A percentile compares a stretch with the other conserved stretches of the same genome.
Conservation (phyloP, 1,140 invertebrate species). For the Tachypleus tridentatus region DNA sequence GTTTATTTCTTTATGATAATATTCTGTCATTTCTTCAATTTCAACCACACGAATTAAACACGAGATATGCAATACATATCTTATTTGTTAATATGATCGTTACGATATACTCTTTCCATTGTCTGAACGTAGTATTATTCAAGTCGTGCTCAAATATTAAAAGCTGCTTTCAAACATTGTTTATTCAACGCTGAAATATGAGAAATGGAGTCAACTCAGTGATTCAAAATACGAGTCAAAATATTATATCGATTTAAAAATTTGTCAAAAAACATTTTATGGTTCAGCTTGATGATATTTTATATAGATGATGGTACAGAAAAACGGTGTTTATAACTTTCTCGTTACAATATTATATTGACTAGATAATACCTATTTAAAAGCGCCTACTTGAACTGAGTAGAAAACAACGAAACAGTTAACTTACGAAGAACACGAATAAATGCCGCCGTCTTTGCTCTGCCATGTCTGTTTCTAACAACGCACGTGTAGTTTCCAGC, state of each 20-base stretch:
- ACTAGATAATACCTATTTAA: neutral
- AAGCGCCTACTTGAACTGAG: neutral
- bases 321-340: neutral
- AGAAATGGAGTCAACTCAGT: too few relatives aligned
- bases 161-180: too few relatives aligned
- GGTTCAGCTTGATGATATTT: neutral
- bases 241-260: neutral
- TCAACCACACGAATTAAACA: too few relatives aligned
- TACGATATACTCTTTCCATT: too few relatives aligned
- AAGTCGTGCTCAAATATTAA: too few relatives aligned
- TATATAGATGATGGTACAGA: neutral
- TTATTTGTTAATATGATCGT: too few relatives aligned
- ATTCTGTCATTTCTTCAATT: too few relatives aligned
- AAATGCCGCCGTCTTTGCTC: conserved; percentile 45
- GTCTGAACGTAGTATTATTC: too few relatives aligned
- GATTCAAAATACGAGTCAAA: too few relatives aligned
- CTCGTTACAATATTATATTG: neutral
- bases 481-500: conserved; percentile 61
- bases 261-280: neutral
- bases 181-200: too few relatives aligned
- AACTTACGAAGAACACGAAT: conserved; percentile 71
- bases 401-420: neutral
- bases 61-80: too few relatives aligned
- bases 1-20: too few relatives aligned
- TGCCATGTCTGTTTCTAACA: conserved; percentile 61